Base-by-base conservation (phyloP, 1,140 invertebrate genomes). In the Drosophila subpulchrella region DNA sequence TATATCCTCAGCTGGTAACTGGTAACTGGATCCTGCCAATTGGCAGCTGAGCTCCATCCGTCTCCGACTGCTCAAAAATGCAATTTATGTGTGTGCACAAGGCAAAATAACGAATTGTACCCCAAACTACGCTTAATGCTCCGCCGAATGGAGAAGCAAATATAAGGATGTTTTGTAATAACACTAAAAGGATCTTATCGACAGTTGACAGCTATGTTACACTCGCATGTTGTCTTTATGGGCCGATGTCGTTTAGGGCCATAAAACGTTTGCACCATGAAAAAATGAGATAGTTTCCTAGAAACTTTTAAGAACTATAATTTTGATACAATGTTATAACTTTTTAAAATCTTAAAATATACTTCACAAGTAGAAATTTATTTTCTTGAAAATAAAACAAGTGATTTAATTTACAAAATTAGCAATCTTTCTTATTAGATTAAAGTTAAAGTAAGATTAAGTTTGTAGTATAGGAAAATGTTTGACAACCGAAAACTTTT, bases 51-150 rank as follows among this genome's bases (percentile, higher is more conserved):
- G 57, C 66, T 72, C 75, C 75, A 46, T 72, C 53, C 68, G 59
- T 72, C 66, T 78, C 34, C 42, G 60, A 75, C 84, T 89, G 84
- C 84, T 88, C 77, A 89, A 89, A 89, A 89, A 89, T 89, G 84
- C 84, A 89, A 89, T 89, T 89, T 89, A 85, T 90, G 78, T 89
- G 83, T 66, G 83, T 66, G 75, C 67, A 36, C 66, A 50, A 61
- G 57, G 75, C 63, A 81, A 76, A 80, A 86, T 85, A 86, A 88
- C 77, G 70, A 84, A 90, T 89, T 78, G 84, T 89, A 75, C 84
- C 84, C 84, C 62, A 78, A 89, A 89, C 84, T 89, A 89, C 77
- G 62, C 61, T 88, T 84, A 74, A 82, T 70, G 65, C 54, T 63
- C 30, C 20, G n/a, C 32, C 47, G 27, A 58, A 57, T 58, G 44